phyloP scores from a whole-genome alignment of 2,113 vertebrate species.

The Anhinga anhinga region DNA sequence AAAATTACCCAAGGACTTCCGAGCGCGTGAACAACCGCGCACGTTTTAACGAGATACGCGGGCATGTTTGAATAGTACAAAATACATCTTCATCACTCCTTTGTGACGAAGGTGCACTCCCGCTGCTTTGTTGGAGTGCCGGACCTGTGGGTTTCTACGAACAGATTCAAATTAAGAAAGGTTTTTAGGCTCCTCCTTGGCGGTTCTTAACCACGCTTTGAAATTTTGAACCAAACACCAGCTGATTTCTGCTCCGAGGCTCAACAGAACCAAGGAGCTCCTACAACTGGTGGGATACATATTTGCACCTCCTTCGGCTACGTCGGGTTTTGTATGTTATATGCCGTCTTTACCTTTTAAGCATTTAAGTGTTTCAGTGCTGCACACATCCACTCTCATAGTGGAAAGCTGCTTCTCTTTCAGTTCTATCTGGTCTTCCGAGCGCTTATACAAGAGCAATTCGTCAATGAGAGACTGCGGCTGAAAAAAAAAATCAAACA shows the following conservation, averaged over 20 bases:
- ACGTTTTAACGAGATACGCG: fast-evolving
- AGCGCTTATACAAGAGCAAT: slow-evolving; percentile 80
- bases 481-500: slow-evolving; percentile 53
- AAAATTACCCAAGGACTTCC: background rate
- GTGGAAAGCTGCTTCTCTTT: slow-evolving; percentile 93
- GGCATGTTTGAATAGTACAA: too few species aligned
- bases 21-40: too few species aligned
- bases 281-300: fast-evolving
- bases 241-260: background rate
- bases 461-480: slow-evolving; percentile 90
- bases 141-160: background rate
- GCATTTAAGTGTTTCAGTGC: slow-evolving; percentile 92
- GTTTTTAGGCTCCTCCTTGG: background rate
- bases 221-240: background rate
- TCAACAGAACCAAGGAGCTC: background rate
- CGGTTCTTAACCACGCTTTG: background rate
- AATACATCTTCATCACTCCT: background rate
- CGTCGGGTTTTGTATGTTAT: fast-evolving
- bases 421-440: slow-evolving; percentile 87
- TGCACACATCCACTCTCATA: slow-evolving; percentile 91
- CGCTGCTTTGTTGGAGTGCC: background rate
- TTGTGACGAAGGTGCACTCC: too few species aligned
- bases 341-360: slow-evolving; percentile 83
- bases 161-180: background rate
- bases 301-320: background rate